Conservation (phyloP, 2,888 invertebrate species). For the Tyria jacobaeae region DNA sequence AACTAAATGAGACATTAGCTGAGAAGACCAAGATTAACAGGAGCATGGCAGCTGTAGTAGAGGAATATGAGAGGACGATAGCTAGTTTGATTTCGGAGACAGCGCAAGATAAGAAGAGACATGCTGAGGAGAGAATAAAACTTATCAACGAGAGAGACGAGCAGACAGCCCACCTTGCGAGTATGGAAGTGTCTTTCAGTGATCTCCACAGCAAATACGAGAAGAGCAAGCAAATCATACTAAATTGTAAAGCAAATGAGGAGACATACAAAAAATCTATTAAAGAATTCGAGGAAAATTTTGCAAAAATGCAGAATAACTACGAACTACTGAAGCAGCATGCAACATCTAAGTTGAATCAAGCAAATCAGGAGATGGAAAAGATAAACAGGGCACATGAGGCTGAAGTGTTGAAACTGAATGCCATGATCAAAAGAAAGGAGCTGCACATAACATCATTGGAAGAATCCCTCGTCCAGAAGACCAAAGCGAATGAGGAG, state of each 20-base stretch:
- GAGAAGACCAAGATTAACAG: slow-evolving; percentile 81
- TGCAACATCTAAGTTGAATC: slow-evolving; percentile 94
- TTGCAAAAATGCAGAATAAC: slow-evolving; percentile 92
- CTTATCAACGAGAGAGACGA: slow-evolving; percentile 87
- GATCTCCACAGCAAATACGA: slow-evolving; percentile 89
- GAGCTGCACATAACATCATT: slow-evolving; percentile 94
- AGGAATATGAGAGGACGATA: slow-evolving; percentile 93
- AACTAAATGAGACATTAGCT: slow-evolving; percentile 69
- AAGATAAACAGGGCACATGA: slow-evolving; percentile 90
- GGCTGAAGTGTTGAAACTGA: slow-evolving; percentile 93
- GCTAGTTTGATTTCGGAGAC: slow-evolving; percentile 91
- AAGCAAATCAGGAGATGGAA: slow-evolving; percentile 92
- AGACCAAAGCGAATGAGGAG: slow-evolving; percentile 95
- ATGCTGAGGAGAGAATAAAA: slow-evolving; percentile 82
- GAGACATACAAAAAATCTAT: slow-evolving; percentile 89
- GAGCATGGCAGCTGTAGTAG: slow-evolving; percentile 89
- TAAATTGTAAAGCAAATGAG: slow-evolving; percentile 87
- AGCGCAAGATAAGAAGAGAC: slow-evolving; percentile 88
- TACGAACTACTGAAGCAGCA: slow-evolving; percentile 95
- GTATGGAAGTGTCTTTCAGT: slow-evolving; percentile 88
- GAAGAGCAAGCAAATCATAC: slow-evolving; percentile 88
- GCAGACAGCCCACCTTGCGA: slow-evolving; percentile 87
- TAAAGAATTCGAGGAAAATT: slow-evolving; percentile 89
- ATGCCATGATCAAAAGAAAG: slow-evolving; percentile 94
- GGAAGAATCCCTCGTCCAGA: slow-evolving; percentile 94